phyloP scores from a whole-genome alignment of 2,888 invertebrate genomes.

The Scotopteryx bipunctaria region DNA sequence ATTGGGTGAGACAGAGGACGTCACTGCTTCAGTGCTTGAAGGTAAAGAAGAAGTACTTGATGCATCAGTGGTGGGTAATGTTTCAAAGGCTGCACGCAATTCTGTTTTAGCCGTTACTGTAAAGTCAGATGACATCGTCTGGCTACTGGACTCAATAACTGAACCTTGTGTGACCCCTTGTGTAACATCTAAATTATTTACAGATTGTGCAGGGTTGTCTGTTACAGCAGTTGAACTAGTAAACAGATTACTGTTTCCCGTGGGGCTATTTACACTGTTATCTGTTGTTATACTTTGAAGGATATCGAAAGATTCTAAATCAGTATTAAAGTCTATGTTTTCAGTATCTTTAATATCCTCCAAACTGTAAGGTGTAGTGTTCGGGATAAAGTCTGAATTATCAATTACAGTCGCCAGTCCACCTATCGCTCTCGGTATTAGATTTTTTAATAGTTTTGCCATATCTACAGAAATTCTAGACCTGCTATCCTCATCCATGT shows the following conservation, averaged over 20 bases:
- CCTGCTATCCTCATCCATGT: conserved; percentile 74
- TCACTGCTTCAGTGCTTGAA: conserved; percentile 37
- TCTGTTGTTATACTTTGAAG: conserved; percentile 60
- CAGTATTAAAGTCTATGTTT: conserved; percentile 59
- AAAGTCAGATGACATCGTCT: conserved; percentile 45
- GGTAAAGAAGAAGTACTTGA: background rate
- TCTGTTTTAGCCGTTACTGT: conserved; percentile 16
- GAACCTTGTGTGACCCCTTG: conserved; percentile 44
- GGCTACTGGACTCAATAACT: conserved; percentile 51
- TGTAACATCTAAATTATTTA: conserved; percentile 60
- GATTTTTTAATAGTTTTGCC: conserved; percentile 75
- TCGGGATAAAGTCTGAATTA: conserved; percentile 62
- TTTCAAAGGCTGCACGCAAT: conserved; percentile 30
- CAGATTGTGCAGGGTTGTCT: conserved; percentile 47
- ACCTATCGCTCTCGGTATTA: conserved; percentile 76
- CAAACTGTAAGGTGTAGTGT: conserved; percentile 78
- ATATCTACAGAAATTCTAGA: conserved; percentile 79
- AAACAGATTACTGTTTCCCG: conserved; percentile 44
- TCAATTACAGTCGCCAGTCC: conserved; percentile 61
- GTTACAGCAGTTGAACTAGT: conserved; percentile 40
- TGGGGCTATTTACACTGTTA: conserved; percentile 66
- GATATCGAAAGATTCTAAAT: conserved; percentile 51
- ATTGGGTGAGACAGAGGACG: conserved; percentile 50
- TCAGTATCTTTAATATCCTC: conserved; percentile 76
- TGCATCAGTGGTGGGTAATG: conserved; percentile 28